A percentile compares a stretch with the other conserved stretches of the same genome.
Conservation (phyloP, 2,113 vertebrate species). For the Gambusia holbrooki region DNA sequence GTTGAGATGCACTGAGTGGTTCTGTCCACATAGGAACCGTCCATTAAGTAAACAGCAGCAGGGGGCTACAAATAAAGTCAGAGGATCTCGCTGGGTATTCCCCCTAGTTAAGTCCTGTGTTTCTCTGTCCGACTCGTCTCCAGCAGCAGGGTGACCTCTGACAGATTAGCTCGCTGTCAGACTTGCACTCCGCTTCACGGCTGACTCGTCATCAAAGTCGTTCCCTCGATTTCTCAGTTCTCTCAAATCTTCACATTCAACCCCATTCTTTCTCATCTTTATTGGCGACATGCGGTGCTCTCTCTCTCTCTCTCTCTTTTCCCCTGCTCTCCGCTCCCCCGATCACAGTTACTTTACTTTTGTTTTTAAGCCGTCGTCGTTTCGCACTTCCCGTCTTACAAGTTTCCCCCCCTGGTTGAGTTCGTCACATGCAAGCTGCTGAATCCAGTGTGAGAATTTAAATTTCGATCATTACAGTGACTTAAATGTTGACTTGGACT, state of each 20-base stretch:
- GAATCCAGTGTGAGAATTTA: background rate
- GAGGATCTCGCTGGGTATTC: slow-evolving; percentile 25
- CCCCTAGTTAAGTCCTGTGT: slow-evolving; percentile 5
- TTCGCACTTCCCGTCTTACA: background rate
- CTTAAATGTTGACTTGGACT: background rate
- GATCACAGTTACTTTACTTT: no score
- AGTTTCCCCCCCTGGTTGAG: background rate
- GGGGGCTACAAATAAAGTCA: slow-evolving; percentile 11
- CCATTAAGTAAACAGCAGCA: slow-evolving; percentile 32
- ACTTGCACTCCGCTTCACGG: slow-evolving; percentile 24
- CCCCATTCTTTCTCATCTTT: slow-evolving; percentile 9
- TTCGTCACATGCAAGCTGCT: background rate
- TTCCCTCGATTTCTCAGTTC: slow-evolving; percentile 44
- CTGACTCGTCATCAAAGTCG: slow-evolving; percentile 46
- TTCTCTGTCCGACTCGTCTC: background rate
- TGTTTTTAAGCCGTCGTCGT: background rate
- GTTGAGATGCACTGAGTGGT: slow-evolving; percentile 41
- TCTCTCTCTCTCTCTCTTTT: background rate
- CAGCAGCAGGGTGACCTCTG: slow-evolving; percentile 19
- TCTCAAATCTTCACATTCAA: slow-evolving; percentile 31
- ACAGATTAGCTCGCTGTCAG: slow-evolving; percentile 36
- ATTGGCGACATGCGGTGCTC: background rate
- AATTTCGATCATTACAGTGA: background rate
- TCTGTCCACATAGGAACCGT: slow-evolving; percentile 30
- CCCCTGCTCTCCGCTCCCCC: no score